Evolutionary conservation across 2,888 invertebrate genomes (phyloP), one percentile per base, ranked within the genome.

Genomic region (Seira sanloemensis): DNA sequence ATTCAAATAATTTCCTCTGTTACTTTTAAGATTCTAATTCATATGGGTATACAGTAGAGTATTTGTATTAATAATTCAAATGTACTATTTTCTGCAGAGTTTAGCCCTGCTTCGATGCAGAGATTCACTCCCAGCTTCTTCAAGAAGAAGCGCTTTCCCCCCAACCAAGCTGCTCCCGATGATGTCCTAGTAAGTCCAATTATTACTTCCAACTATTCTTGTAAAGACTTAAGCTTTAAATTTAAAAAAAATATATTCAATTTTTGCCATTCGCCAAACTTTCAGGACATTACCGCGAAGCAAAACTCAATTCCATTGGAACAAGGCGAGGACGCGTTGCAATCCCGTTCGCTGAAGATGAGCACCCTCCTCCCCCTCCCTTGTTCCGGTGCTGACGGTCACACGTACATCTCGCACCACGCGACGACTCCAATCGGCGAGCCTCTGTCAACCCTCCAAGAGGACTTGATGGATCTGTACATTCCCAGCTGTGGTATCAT

Each of bases 401-500:
- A 27, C 66, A 9, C 73, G 74, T n/a, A n/a, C n/a, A n/a, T n/a
- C n/a, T 23, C 54, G 37, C 37, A 18, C 0, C 74, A 74, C 7
- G 87, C 87, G 9, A 67, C 78, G 68, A 88, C 88, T 1, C 88
- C 88, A 0, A 62, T 78, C 26, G 86, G 69, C 50, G 23, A 50
- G 0, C 24, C 67, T 2, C 7, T 74, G 23, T 68, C 69, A 21
- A 19, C 65, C 0, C 7, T 75, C 1, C 74, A 62, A 1, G 66
- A 72, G n/a, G 74, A 69, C 16, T 46, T 73, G n/a, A 19, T 24
- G n/a, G 89, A 90, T 80, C 83, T 90, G 78, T 86, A 94, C 88
- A 91, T 94, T 19, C 94, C 95, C 0, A 93, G 94, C 85, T 93
- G 94, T 71, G 93, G 94, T n/a, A 94, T 94, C 84, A 93, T 94